phyloP scores from a whole-genome alignment of 2,797 vertebrate genomes.

The Leuciscus waleckii region DNA sequence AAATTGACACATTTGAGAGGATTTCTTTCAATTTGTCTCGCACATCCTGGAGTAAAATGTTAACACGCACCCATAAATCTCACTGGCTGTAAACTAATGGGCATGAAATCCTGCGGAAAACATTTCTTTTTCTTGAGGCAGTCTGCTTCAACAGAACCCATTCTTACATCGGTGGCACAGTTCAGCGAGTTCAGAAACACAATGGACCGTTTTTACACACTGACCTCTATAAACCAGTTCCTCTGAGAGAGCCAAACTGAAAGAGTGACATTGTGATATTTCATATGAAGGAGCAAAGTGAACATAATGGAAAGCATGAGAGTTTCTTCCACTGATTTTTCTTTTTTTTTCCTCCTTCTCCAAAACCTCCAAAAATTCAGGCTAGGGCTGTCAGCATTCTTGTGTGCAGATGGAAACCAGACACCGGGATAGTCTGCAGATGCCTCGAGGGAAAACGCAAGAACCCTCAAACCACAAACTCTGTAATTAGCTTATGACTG shows the following conservation, averaged over 20 bases:
- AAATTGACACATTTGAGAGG: neutral
- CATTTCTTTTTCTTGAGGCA: constrained; percentile 53
- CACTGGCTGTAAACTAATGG: constrained; percentile 21
- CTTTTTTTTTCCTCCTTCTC: neutral
- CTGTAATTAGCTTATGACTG: constrained; percentile 41
- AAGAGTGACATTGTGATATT: constrained; percentile 57
- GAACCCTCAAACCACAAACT: constrained; percentile 42
- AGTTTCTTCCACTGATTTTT: constrained; percentile 27
- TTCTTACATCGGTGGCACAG: constrained; percentile 54
- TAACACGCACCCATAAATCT: neutral
- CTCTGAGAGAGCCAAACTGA: constrained; percentile 47
- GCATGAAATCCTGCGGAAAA: constrained; percentile 57
- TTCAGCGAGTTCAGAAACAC: constrained; percentile 60
- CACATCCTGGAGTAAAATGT: constrained; percentile 14
- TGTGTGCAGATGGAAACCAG: constrained; percentile 55
- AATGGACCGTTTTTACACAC: constrained; percentile 55
- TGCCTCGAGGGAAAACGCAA: constrained; percentile 53
- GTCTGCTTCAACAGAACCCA: constrained; percentile 51
- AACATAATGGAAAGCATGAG: constrained; percentile 51
- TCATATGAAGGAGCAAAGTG: constrained; percentile 51
- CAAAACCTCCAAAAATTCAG: constrained; percentile 43
- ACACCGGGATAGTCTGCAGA: constrained; percentile 52
- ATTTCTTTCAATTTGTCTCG: neutral
- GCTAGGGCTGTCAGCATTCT: constrained; percentile 47
- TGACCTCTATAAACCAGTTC: constrained; percentile 53